A percentile compares a stretch with the other conserved stretches of the same genome.
These are phyloP conservation scores for Casuarius casuarius DNA, from an alignment of 2,113 vertebrate genomes.

Conservation along the genomic window DNA sequence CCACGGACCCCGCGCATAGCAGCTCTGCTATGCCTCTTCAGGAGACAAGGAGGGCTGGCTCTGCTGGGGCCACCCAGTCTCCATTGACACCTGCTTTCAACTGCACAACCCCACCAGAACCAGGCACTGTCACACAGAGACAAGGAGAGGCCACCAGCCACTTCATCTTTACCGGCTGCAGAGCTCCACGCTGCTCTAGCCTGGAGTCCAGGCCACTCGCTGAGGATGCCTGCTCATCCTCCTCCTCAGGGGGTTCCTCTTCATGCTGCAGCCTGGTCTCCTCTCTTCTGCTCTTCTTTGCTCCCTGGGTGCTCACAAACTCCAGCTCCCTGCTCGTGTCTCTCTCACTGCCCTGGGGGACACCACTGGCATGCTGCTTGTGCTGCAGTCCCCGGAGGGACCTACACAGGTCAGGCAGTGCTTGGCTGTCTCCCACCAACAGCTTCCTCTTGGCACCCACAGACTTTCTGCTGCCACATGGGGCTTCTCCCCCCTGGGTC, in stretches of 20 bases:
- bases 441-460: constrained; percentile 18
- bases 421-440: not conserved
- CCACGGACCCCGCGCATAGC: not conserved
- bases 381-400: not conserved
- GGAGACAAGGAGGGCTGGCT: not conserved
- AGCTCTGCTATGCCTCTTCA: not conserved
- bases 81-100: not conserved
- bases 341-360: accelerated
- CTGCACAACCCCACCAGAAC: not conserved
- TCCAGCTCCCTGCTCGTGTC: accelerated
- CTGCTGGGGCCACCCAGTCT: not conserved
- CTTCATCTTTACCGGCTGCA: not conserved
- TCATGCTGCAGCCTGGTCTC: accelerated
- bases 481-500: not conserved
- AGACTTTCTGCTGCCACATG: not conserved
- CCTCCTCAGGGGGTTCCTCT: not conserved
- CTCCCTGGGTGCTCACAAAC: accelerated
- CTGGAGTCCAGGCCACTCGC: not conserved
- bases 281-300: constrained; percentile 38
- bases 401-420: accelerated
- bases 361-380: not conserved
- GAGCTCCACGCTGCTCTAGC: accelerated
- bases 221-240: not conserved
- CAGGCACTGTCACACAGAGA: too few species aligned
- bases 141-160: not conserved